phyloP scores from a whole-genome alignment of 2,113 vertebrate species.

The Variabilichromis moorii region DNA sequence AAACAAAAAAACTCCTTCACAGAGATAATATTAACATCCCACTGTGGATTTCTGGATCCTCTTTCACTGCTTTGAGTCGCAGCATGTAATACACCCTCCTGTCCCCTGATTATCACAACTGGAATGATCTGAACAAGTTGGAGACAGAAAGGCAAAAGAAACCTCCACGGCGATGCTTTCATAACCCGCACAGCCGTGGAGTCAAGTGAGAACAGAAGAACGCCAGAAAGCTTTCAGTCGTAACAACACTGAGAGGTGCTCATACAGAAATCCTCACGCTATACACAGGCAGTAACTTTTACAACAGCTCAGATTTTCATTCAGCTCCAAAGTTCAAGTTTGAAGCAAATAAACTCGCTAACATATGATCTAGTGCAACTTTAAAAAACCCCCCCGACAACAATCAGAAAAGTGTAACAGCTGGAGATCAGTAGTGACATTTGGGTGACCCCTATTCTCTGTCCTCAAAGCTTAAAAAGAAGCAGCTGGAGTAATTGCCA shows the following conservation, averaged over 20 bases:
- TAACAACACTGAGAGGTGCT: neutral
- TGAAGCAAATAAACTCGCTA: constrained; percentile 23
- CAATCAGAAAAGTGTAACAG: neutral
- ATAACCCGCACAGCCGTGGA: neutral
- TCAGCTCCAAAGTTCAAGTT: neutral
- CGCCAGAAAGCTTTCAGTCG: neutral
- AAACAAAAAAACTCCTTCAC: neutral
- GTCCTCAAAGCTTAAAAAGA: constrained; percentile 35
- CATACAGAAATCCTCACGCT: neutral
- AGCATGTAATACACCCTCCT: neutral
- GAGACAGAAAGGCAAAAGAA: neutral
- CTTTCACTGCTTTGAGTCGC: neutral
- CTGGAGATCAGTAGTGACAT: constrained; percentile 8
- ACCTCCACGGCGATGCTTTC: neutral
- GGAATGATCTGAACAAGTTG: constrained; percentile 35
- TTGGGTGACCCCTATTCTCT: neutral
- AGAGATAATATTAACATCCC: neutral
- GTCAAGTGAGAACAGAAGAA: neutral
- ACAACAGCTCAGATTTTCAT: constrained; percentile 25
- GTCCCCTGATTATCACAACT: constrained; percentile 35
- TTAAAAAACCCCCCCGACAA: fast-evolving
- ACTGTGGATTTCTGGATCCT: neutral
- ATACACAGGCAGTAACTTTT: constrained; percentile 1
- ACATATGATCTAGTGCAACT: neutral
- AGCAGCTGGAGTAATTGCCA: constrained; percentile 31